phyloP scores from a whole-genome alignment of 2,888 invertebrate species.

The Athalia rosae region DNA sequence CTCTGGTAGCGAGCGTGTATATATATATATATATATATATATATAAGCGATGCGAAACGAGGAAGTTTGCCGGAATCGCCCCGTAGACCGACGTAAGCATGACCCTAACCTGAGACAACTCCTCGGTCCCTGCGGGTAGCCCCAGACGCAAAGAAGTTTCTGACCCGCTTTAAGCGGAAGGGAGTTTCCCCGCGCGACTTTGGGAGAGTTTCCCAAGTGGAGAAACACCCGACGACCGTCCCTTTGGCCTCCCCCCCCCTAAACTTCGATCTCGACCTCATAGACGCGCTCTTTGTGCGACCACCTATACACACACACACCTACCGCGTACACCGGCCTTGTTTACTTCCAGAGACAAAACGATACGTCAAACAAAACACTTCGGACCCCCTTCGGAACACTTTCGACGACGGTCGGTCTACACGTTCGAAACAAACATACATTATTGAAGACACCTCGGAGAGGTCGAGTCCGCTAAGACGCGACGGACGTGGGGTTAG shows the following conservation, averaged over 20 bases:
- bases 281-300: not conserved
- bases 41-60: not conserved
- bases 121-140: constrained; percentile 60
- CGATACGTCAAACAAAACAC: too few relatives aligned
- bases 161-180: constrained; percentile 70
- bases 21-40: too few relatives aligned
- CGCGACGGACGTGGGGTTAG: too few relatives aligned
- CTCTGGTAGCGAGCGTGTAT: too few relatives aligned
- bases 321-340: not conserved
- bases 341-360: not conserved
- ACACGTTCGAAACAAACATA: too few relatives aligned
- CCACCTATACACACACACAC: not conserved
- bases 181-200: constrained; percentile 66
- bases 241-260: constrained; percentile 7
- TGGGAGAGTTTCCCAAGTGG: constrained; percentile 65
- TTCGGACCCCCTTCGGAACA: too few relatives aligned
- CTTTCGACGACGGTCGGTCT: too few relatives aligned
- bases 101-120: constrained; percentile 69
- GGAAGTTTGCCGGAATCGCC: not conserved
- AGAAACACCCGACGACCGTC: constrained; percentile 55
- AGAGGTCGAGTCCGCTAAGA: too few relatives aligned
- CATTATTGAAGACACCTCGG: too few relatives aligned
- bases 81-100: not conserved
- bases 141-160: constrained; percentile 67
- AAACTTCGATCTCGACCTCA: not conserved